Evolutionary conservation across 2,113 vertebrate species (phyloP), one percentile per base, ranked within the genome.

Genomic region (Daboia siamensis): DNA sequence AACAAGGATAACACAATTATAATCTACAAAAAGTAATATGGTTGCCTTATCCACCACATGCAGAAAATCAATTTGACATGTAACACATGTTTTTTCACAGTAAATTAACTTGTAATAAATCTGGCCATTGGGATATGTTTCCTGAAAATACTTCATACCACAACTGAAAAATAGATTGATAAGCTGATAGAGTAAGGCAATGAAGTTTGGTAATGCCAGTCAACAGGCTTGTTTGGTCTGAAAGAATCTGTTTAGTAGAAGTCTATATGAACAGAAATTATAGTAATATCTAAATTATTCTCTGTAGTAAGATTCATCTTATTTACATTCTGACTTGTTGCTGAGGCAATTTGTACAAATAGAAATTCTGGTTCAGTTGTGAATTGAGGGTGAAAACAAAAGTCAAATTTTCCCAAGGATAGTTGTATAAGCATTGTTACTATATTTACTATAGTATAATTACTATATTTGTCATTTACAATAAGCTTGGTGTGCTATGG

Each of bases 121-220:
- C 48, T 17, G 11, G 8, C 26, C 90, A 86, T 29, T 54, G 29
- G 86, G n/a, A 96, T 94, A 89, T 0, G 11, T 46, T 92, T 89
- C 21, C 20, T 96, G n/a, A 93, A 23, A 86, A 88, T 57, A 90
- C 61, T 95, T 93, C 29, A 48, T 93, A 88, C 4, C 26, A 56
- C 56, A 91, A 93, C 39, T 86, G 57, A 91, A 91, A 91, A 95
- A 93, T 92, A 90, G 92, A 84, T 48, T 59, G 69, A 90, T 90
- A 86, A 23, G 93, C 94, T 93, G 39, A 80, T 56, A 90, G 92
- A 5, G 17, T n/a, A 46, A 92, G 59, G 54, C 94, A 93, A 92
- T 89, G 61, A 94, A 90, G 10, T n/a, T 93, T 93, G 55, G 48
- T 61, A 3, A 46, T 3, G 56, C 87, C 26, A 92, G 0, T 4